phyloP scores from a whole-genome alignment of 2,888 invertebrate species.

The Cataglyphis altisquamis region DNA sequence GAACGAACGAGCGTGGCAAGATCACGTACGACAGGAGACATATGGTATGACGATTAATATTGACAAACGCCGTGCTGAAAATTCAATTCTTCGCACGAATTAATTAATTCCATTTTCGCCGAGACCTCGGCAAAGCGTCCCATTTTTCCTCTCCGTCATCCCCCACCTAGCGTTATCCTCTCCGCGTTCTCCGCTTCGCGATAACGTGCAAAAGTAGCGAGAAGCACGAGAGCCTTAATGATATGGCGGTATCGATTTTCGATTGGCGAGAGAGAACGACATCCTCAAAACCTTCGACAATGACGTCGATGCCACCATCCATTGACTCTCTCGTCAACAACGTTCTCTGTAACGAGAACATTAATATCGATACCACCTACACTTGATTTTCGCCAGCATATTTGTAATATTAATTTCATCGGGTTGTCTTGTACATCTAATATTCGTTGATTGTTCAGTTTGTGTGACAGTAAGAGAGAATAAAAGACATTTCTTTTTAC shows the following conservation, averaged over 20 bases:
- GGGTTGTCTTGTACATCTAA: slow-evolving; percentile 30
- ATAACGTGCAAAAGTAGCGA: slow-evolving; percentile 39
- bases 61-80: slow-evolving; percentile 21
- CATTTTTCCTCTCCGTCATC: not conserved
- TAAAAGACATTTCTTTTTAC: not conserved
- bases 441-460: slow-evolving; percentile 28
- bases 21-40: slow-evolving; percentile 43
- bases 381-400: not conserved
- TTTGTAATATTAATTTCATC: slow-evolving; percentile 11
- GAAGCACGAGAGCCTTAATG: slow-evolving; percentile 24
- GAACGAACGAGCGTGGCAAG: slow-evolving; percentile 37
- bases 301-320: slow-evolving; percentile 13
- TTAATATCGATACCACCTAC: slow-evolving; percentile 14
- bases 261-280: slow-evolving; percentile 48
- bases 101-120: slow-evolving; percentile 39
- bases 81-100: slow-evolving; percentile 32
- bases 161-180: slow-evolving; percentile 7
- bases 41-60: slow-evolving; percentile 21
- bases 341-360: slow-evolving; percentile 10
- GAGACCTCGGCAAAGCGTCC: not conserved
- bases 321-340: not conserved
- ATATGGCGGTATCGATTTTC: slow-evolving; percentile 51
- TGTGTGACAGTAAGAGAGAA: not conserved
- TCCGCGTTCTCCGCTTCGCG: slow-evolving; percentile 17
- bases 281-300: slow-evolving; percentile 45